A percentile compares a stretch with the other conserved stretches of the same genome.
These are phyloP conservation scores for Eurois occulta DNA, from an alignment of 2,888 invertebrate genomes.

Conservation along the genomic window DNA sequence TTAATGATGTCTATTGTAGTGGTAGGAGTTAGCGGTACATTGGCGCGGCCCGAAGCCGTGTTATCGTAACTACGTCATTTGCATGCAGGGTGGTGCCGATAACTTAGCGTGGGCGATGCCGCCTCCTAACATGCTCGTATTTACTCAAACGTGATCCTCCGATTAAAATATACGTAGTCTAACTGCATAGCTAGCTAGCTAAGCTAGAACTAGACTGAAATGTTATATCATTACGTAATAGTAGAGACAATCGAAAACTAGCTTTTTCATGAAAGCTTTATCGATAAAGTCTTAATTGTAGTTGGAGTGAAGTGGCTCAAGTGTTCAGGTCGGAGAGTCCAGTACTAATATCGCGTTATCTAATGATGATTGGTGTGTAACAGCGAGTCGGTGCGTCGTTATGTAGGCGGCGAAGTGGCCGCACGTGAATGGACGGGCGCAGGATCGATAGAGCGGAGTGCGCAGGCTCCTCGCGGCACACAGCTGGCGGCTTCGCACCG, in stretches of 20 bases:
- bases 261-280: constrained; percentile 52
- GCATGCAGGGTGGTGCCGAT: constrained; percentile 84
- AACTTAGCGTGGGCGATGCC: constrained; percentile 81
- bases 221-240: constrained; percentile 45
- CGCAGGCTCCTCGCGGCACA: constrained; percentile 81
- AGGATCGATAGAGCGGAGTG: constrained; percentile 88
- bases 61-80: constrained; percentile 82
- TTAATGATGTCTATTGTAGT: constrained; percentile 42
- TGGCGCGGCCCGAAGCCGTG: constrained; percentile 61
- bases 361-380: constrained; percentile 87
- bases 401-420: constrained; percentile 86
- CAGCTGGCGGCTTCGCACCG: constrained; percentile 84
- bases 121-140: constrained; percentile 60
- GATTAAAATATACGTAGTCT: constrained; percentile 43
- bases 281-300: constrained; percentile 75
- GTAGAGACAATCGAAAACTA: constrained; percentile 26
- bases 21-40: constrained; percentile 56
- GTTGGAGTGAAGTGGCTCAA: constrained; percentile 79
- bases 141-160: constrained; percentile 59
- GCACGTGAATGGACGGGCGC: constrained; percentile 85
- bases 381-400: constrained; percentile 80
- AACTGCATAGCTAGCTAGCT: constrained; percentile 29
- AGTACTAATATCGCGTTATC: constrained; percentile 86
- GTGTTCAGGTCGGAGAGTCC: constrained; percentile 78
- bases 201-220: constrained; percentile 24